phyloP scores from a whole-genome alignment of 1,140 invertebrate species.

The Aphaenogaster ashmeadi region DNA sequence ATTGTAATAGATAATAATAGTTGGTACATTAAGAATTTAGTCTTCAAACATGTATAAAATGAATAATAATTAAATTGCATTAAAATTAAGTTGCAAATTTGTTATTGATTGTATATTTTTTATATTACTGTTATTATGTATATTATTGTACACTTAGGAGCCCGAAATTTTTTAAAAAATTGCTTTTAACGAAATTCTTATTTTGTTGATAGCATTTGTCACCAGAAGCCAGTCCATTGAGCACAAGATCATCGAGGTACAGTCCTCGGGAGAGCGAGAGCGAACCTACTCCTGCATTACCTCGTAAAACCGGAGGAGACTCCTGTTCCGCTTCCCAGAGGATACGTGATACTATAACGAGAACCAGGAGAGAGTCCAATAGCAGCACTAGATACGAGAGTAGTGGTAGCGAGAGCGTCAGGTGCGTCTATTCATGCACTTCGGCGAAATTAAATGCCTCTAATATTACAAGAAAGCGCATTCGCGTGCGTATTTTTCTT shows the following conservation, averaged over 20 bases:
- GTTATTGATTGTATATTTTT: not conserved
- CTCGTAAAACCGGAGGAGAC: constrained; percentile 83
- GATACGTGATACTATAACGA: constrained; percentile 85
- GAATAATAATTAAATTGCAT: not conserved
- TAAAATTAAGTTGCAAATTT: constrained; percentile 1
- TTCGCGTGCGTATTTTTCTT: not conserved
- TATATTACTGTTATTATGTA: not conserved
- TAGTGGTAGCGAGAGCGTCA: constrained; percentile 85
- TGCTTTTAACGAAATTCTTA: constrained; percentile 32
- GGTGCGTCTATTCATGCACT: constrained; percentile 71
- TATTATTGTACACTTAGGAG: not conserved
- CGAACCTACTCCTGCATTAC: constrained; percentile 85
- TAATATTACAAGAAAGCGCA: not conserved
- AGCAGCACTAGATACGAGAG: constrained; percentile 86
- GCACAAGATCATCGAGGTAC: constrained; percentile 85
- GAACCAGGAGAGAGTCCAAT: constrained; percentile 85
- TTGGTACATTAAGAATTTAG: not conserved
- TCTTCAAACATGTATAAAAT: not conserved
- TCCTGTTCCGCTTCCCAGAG: constrained; percentile 84
- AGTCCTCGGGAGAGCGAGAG: constrained; percentile 86
- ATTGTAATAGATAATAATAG: not conserved
- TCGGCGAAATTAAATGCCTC: not conserved
- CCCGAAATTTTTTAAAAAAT: constrained; percentile 26
- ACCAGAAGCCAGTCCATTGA: constrained; percentile 85
- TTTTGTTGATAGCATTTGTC: constrained; percentile 81